phyloP scores from a whole-genome alignment of 2,113 vertebrate genomes.

The Rhineura floridana region DNA sequence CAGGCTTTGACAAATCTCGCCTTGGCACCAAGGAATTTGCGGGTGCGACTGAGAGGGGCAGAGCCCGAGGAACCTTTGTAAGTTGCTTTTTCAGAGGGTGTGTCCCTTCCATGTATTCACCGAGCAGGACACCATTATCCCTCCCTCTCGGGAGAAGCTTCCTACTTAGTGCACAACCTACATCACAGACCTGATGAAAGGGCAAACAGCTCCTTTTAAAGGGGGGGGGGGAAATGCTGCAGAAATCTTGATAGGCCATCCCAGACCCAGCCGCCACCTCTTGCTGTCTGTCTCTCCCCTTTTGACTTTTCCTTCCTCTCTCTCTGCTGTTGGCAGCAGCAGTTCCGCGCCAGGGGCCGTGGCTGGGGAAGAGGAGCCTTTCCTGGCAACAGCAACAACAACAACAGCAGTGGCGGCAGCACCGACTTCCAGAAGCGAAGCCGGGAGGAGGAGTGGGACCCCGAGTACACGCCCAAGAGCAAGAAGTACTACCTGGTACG shows the following conservation, averaged over 20 bases:
- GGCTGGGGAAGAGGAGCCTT: slow-evolving; percentile 89
- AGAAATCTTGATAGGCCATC: background rate
- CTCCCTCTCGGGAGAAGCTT: background rate
- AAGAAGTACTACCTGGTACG: slow-evolving; percentile 95
- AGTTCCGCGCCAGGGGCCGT: slow-evolving; percentile 89
- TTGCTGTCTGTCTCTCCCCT: background rate
- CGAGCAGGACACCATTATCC: background rate
- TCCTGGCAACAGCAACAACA: slow-evolving; percentile 81
- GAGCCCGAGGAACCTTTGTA: slow-evolving; percentile 88
- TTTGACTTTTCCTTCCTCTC: background rate
- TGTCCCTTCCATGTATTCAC: too few species aligned
- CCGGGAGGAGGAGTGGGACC: slow-evolving; percentile 91
- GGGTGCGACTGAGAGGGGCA: slow-evolving; percentile 80
- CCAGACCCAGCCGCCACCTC: background rate
- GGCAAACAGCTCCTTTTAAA: background rate
- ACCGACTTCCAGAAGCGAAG: slow-evolving; percentile 77
- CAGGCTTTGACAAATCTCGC: slow-evolving; percentile 81
- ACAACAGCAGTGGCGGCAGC: slow-evolving; percentile 79
- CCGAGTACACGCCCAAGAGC: slow-evolving; percentile 92
- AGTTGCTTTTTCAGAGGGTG: slow-evolving; percentile 63
- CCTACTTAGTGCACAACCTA: background rate
- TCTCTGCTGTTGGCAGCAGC: slow-evolving; percentile 65
- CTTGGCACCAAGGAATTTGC: slow-evolving; percentile 82
- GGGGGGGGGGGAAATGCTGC: background rate
- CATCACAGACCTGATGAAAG: too few species aligned